phyloP scores from a whole-genome alignment of 2,888 invertebrate genomes.

The Phrixothrix hirtus region DNA sequence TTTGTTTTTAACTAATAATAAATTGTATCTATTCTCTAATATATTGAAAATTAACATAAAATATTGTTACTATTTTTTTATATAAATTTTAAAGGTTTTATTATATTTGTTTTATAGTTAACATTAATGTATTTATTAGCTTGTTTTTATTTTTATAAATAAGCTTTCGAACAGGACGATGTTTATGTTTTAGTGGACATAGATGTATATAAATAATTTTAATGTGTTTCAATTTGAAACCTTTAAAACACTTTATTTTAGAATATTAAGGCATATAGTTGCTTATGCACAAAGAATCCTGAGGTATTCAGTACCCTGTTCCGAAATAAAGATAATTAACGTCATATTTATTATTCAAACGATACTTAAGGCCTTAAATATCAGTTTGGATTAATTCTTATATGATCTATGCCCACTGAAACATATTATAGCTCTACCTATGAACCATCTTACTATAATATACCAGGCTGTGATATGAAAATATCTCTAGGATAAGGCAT shows the following conservation, averaged over 20 bases:
- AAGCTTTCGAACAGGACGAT: constrained; percentile 1
- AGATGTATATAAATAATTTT: constrained; percentile 12
- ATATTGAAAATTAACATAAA: not conserved
- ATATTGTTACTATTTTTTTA: not conserved
- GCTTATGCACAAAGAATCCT: constrained; percentile 20
- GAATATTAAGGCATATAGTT: constrained; percentile 20
- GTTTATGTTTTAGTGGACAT: constrained; percentile 1
- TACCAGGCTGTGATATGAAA: constrained; percentile 34
- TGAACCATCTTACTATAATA: constrained; percentile 12
- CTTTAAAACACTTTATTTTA: constrained; percentile 7
- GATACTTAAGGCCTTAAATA: no score
- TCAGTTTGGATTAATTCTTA: no score
- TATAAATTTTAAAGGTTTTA: no score
- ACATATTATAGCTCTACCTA: not conserved
- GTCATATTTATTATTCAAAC: no score
- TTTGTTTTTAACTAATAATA: not conserved
- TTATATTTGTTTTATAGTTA: constrained; percentile 1
- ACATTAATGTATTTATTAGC: not conserved
- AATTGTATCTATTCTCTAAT: no score
- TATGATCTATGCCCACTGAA: constrained; percentile 20
- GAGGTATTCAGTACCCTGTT: constrained; percentile 24
- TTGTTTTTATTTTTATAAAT: not conserved
- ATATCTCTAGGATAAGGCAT: constrained; percentile 29
- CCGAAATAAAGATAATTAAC: constrained; percentile 10
- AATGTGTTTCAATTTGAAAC: not conserved